Conservation (phyloP, 1,140 invertebrate species). For the Calliopsis andreniformis region DNA sequence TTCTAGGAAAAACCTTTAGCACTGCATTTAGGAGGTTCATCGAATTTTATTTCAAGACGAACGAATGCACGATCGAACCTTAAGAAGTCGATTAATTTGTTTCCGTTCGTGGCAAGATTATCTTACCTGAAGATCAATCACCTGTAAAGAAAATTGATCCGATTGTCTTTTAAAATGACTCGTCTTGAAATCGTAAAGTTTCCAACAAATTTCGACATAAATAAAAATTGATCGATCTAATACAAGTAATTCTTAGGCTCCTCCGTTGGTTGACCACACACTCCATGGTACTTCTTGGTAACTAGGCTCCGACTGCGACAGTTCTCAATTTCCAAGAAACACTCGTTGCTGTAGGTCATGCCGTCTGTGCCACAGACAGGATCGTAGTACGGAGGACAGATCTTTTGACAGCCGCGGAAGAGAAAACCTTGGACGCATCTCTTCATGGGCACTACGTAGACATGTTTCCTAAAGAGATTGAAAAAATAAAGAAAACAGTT, state of each 20-base stretch:
- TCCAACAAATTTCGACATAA: background rate
- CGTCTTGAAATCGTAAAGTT: constrained; percentile 8
- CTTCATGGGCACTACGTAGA: constrained; percentile 93
- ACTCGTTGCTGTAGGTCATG: constrained; percentile 95
- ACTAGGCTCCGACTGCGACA: constrained; percentile 89
- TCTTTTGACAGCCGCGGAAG: constrained; percentile 91
- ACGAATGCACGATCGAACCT: background rate
- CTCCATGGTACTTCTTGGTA: constrained; percentile 85
- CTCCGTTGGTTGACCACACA: constrained; percentile 86
- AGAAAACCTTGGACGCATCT: constrained; percentile 91
- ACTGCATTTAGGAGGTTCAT: background rate
- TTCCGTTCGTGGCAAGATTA: background rate
- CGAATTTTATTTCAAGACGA: constrained; percentile 25
- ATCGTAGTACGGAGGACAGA: constrained; percentile 92
- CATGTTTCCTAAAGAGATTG: constrained; percentile 86
- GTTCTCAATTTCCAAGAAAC: constrained; percentile 95
- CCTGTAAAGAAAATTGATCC: background rate
- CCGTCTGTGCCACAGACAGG: constrained; percentile 94
- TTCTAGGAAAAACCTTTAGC: background rate
- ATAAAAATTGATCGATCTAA: constrained; percentile 65
- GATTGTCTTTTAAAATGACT: background rate
- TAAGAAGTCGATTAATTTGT: background rate
- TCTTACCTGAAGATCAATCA: background rate
- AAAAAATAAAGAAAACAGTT: too few species aligned
- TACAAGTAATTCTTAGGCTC: constrained; percentile 88